Evolutionary conservation across 2,113 vertebrate species (phyloP), one percentile per base, ranked within the genome.

Genomic region (Chionis minor): DNA sequence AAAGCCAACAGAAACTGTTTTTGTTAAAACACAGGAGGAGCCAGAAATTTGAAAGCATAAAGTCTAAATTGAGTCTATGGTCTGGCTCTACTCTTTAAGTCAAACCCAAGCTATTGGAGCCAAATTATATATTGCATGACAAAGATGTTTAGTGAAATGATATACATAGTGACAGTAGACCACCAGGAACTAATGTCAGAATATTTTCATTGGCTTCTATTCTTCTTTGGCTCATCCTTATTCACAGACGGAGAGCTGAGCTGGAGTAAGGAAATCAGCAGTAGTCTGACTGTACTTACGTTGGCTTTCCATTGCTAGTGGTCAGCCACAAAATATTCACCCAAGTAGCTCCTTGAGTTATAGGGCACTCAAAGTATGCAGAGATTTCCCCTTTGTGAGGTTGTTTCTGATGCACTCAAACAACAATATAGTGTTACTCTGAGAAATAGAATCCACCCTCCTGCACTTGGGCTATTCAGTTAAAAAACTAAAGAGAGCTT

Each of bases 1-100:
- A 96, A 92, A 91, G 83, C 58, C 87, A 95, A 78, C 61, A 95
- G 59, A 94, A 94, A 92, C 69, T 93, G 56, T 91, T 92, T 96
- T 78, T 85, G 42, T 91, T 96, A 94, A 59, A 81, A 79, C 51
- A 69, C 56, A 67, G 51, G 51, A 67, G 86, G 79, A 95, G 94
- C 32, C 75, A 93, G 85, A 93, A 92, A 73, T 54, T 13, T 80
- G 67, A 92, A 84, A 92, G 55, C 84, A 90, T 38, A 55, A 85
- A 95, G 90, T 90, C 71, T 93, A 86, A 94, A 89, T 1, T 45
- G 89, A 87, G 27, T 28, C 91, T 79, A 81, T 35, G 56, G 38
- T 90, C 67, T 93, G 91, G 89, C 92, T 96, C 74, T 63, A 24
- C 72, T 92, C 89, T 65, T 85, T 14, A 94, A 90, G 81, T 84